Percentiles rank a stretch among this genome's conserved stretches.
Evolutionary conservation across 2,113 vertebrate genomes (phyloP).

Genomic region (Pseudopipra pipra): DNA sequence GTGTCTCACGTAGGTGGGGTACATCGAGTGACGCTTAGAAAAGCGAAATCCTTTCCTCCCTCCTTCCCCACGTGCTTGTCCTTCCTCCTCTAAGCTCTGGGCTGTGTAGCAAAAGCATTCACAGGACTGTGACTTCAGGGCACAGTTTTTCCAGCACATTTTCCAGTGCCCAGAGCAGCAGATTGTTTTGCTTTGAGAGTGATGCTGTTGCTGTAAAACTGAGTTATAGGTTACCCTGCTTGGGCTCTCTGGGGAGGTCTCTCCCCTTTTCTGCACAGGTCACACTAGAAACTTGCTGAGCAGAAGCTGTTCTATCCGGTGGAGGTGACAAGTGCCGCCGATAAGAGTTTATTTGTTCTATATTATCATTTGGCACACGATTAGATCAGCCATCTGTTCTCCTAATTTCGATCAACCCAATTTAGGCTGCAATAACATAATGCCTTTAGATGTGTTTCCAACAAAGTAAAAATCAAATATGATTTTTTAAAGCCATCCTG

Average conservation of each 20-base stretch:
- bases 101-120: neutral
- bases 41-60: neutral
- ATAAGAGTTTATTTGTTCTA: constrained; percentile 9
- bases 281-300: neutral
- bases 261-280: neutral
- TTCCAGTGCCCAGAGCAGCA: neutral
- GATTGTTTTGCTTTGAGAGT: neutral
- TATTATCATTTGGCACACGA: constrained; percentile 35
- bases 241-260: neutral
- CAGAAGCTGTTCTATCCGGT: neutral
- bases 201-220: neutral
- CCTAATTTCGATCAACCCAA: constrained; percentile 55
- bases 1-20: neutral
- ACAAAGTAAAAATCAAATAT: constrained; percentile 55
- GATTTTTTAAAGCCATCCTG: constrained; percentile 39
- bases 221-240: neutral
- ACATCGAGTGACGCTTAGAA: neutral
- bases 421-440: constrained; percentile 44
- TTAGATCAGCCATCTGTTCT: constrained; percentile 67
- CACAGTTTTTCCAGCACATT: neutral
- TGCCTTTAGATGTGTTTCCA: constrained; percentile 11
- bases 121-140: neutral
- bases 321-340: constrained; percentile 24
- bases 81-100: neutral
- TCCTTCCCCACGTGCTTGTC: neutral